phyloP scores from a whole-genome alignment of 2,888 invertebrate species.

The Aspidiotus destructor region DNA sequence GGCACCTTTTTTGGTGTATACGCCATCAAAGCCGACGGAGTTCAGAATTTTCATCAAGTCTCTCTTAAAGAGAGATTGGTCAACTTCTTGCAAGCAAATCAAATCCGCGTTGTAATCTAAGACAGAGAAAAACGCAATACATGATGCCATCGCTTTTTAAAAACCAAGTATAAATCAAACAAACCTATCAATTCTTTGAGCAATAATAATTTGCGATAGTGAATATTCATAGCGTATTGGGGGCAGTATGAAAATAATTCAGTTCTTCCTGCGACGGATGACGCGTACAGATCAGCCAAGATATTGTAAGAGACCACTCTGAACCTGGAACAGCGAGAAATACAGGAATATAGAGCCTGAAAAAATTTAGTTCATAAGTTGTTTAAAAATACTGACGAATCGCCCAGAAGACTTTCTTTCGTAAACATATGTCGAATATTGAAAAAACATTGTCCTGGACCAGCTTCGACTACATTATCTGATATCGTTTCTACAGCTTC shows the following conservation, averaged over 20 bases:
- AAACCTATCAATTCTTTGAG: constrained; percentile 69
- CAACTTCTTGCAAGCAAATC: constrained; percentile 88
- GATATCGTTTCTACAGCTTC: constrained; percentile 54
- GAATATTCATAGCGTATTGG: constrained; percentile 64
- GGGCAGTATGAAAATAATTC: constrained; percentile 77
- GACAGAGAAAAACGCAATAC: constrained; percentile 35
- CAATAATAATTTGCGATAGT: constrained; percentile 77
- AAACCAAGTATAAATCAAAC: constrained; percentile 2
- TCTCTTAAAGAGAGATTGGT: constrained; percentile 60
- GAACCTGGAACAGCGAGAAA: constrained; percentile 46
- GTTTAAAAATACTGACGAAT: constrained; percentile 46
- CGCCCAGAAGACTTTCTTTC: constrained; percentile 46
- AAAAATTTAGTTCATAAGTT: neutral
- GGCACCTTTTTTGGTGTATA: constrained; percentile 62
- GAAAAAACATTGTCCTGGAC: constrained; percentile 72
- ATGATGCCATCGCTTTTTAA: neutral
- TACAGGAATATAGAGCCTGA: no score
- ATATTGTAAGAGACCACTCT: constrained; percentile 82
- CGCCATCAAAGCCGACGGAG: constrained; percentile 48
- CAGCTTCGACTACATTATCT: constrained; percentile 54
- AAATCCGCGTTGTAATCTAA: constrained; percentile 83
- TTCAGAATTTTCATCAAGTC: constrained; percentile 51
- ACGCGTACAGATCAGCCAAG: constrained; percentile 82
- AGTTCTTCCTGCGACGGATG: constrained; percentile 64
- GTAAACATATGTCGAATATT: constrained; percentile 68